phyloP scores from a whole-genome alignment of 1,140 invertebrate species.

The Cyrtorhinus lividipennis region DNA sequence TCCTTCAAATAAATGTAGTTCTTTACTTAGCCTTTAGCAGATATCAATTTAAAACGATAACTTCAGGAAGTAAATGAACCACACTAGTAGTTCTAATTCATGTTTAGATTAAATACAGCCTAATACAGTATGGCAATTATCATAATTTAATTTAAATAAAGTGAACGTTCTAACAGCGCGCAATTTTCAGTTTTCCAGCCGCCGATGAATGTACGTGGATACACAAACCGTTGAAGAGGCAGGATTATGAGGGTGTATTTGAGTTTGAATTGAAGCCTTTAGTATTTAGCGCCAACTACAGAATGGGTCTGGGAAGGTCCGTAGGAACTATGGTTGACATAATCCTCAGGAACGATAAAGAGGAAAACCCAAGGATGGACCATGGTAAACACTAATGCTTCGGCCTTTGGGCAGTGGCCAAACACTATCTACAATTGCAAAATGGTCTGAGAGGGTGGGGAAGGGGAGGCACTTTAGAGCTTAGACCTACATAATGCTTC shows the following conservation, averaged over 20 bases:
- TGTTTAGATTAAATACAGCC: too few relatives aligned
- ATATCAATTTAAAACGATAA: too few relatives aligned
- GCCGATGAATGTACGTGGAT: too few relatives aligned
- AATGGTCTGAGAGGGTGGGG: too few relatives aligned
- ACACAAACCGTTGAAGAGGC: not conserved
- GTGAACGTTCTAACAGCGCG: too few relatives aligned
- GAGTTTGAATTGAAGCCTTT: not conserved
- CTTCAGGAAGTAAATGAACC: too few relatives aligned
- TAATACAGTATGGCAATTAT: too few relatives aligned
- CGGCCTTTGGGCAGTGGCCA: not conserved
- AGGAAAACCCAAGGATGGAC: not conserved
- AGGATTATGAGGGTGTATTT: not conserved
- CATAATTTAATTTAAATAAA: too few relatives aligned
- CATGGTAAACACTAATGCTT: not conserved
- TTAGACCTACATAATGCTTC: not conserved
- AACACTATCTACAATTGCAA: not conserved
- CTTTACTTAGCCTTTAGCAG: too few relatives aligned
- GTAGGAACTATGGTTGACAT: not conserved
- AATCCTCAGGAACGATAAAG: not conserved
- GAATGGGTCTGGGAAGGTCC: not conserved
- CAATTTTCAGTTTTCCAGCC: too few relatives aligned
- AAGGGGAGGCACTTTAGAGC: not conserved
- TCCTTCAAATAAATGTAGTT: too few relatives aligned
- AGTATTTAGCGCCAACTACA: not conserved
- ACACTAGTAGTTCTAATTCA: too few relatives aligned